Conservation (phyloP, 2,888 invertebrate genomes). For the Subacronicta megacephala region DNA sequence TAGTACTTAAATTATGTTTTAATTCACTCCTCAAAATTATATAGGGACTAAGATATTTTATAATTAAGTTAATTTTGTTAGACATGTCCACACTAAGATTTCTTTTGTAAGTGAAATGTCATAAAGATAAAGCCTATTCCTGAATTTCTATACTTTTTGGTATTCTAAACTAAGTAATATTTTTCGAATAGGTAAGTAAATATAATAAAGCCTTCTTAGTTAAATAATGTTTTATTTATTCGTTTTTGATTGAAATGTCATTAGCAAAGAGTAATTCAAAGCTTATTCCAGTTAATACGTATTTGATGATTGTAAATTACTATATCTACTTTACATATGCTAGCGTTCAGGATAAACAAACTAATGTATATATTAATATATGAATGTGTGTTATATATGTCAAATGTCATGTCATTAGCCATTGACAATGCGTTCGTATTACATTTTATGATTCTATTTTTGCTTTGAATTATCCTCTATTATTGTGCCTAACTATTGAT, state of each 20-base stretch:
- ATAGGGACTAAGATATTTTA: too few species aligned
- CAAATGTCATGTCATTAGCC: constrained; percentile 49
- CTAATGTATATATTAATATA: constrained; percentile 11
- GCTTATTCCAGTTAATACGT: constrained; percentile 59
- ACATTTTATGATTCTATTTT: constrained; percentile 27
- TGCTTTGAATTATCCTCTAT: too few species aligned
- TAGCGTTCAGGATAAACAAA: constrained; percentile 41
- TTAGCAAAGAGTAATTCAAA: constrained; percentile 35
- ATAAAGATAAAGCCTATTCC: too few species aligned
- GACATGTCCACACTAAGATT: too few species aligned
- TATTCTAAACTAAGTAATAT: too few species aligned
- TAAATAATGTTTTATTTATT: constrained; percentile 53
- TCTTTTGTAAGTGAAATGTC: too few species aligned
- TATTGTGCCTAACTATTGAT: too few species aligned
- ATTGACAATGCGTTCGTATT: constrained; percentile 32
- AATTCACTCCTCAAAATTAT: too few species aligned
- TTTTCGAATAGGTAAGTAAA: neutral
- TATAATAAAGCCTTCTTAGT: constrained; percentile 23
- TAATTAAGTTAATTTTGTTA: too few species aligned
- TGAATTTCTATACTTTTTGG: too few species aligned
- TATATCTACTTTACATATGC: constrained; percentile 2
- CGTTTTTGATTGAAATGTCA: constrained; percentile 54
- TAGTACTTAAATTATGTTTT: too few species aligned
- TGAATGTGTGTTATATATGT: constrained; percentile 28
- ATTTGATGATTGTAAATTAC: constrained; percentile 61